phyloP scores from a whole-genome alignment of 2,113 vertebrate genomes.

The Malurus melanocephalus region DNA sequence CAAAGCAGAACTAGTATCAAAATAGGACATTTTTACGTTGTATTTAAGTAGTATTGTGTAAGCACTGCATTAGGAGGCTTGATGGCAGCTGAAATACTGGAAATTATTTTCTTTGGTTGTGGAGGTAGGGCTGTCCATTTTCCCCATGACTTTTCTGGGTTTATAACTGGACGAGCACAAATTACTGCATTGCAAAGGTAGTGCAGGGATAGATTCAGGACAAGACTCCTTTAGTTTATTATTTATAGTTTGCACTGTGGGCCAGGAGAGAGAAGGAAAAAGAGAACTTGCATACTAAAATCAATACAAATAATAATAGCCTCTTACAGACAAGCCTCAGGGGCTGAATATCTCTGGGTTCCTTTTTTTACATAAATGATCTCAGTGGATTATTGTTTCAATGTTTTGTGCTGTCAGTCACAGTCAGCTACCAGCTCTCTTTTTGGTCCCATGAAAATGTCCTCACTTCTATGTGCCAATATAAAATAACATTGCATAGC shows the following conservation, averaged over 20 bases:
- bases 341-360: constrained; percentile 31
- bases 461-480: constrained; percentile 19
- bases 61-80: background rate
- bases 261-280: constrained; percentile 26
- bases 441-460: constrained; percentile 14
- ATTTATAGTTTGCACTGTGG: constrained; percentile 63
- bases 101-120: background rate
- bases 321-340: constrained; percentile 56
- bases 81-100: background rate
- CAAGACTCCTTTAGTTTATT: constrained; percentile 55
- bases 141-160: background rate
- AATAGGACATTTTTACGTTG: background rate
- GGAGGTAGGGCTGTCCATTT: background rate
- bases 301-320: constrained; percentile 73
- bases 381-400: constrained; percentile 30
- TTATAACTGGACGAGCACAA: constrained; percentile 14
- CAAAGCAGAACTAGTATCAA: background rate
- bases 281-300: constrained; percentile 64
- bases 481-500: constrained; percentile 20
- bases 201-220: constrained; percentile 10
- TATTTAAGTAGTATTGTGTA: background rate
- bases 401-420: constrained; percentile 45
- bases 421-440: background rate
- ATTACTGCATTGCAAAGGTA: constrained; percentile 35
- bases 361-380: constrained; percentile 35